Conservation (phyloP, 2,113 vertebrate species). For the Rana temporaria region DNA sequence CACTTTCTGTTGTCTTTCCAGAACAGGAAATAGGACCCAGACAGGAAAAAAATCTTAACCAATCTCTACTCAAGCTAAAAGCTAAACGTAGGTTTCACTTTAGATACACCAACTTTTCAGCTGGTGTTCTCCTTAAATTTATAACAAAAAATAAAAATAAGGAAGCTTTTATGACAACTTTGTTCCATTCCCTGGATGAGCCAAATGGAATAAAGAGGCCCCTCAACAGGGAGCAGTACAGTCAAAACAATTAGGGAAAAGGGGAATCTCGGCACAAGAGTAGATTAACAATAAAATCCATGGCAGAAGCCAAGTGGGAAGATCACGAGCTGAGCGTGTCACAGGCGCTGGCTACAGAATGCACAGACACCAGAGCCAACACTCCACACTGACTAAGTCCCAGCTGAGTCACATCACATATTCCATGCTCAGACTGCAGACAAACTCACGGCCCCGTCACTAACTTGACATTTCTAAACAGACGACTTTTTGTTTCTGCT, state of each 20-base stretch:
- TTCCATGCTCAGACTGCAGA: slow-evolving; percentile 13
- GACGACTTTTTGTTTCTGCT: slow-evolving; percentile 10
- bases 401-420: slow-evolving; percentile 37
- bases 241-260: background rate
- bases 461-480: slow-evolving; percentile 47
- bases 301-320: slow-evolving; percentile 25
- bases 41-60: too few relatives aligned
- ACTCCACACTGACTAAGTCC: slow-evolving; percentile 25
- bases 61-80: too few relatives aligned
- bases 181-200: background rate
- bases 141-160: too few relatives aligned
- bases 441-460: slow-evolving; percentile 39
- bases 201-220: background rate
- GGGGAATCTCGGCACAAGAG: background rate
- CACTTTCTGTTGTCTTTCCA: too few relatives aligned
- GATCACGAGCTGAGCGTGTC: slow-evolving; percentile 47
- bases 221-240: background rate
- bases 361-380: slow-evolving; percentile 8
- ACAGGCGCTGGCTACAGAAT: slow-evolving; percentile 19
- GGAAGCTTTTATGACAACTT: too few relatives aligned
- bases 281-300: slow-evolving; percentile 14
- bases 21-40: too few relatives aligned
- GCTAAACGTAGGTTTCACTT: too few relatives aligned
- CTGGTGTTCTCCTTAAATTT: too few relatives aligned
- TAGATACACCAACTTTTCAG: too few relatives aligned